Percentiles rank a stretch among this genome's conserved stretches.
These are phyloP conservation scores for Odontomyia ornata DNA, from an alignment of 2,888 invertebrate genomes.

Conservation along the genomic window DNA sequence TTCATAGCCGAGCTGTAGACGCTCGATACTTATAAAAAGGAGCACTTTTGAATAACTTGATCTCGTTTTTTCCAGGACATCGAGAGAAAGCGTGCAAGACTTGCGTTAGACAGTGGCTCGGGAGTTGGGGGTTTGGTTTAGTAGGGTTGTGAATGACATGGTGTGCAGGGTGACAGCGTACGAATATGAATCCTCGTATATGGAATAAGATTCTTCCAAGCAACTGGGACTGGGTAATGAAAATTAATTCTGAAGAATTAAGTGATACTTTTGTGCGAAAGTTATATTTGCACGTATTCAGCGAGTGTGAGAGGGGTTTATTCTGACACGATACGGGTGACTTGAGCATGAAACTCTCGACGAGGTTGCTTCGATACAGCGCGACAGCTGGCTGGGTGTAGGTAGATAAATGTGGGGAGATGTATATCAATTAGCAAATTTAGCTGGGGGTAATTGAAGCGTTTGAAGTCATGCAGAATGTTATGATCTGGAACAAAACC, in stretches of 20 bases:
- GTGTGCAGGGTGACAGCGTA: no score
- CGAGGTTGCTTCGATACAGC: neutral
- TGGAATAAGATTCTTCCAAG: neutral
- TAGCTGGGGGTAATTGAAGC: neutral
- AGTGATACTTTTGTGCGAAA: constrained; percentile 16
- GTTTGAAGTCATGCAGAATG: neutral
- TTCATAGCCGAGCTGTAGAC: constrained; percentile 18
- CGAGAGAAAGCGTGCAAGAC: neutral
- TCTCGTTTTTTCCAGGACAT: constrained; percentile 39
- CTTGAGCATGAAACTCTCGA: neutral
- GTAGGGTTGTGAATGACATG: no score
- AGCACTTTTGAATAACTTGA: constrained; percentile 35
- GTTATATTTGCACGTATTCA: neutral
- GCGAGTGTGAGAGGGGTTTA: neutral
- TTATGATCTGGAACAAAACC: neutral
- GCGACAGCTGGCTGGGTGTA: neutral
- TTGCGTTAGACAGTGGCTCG: neutral
- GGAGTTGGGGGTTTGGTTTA: neutral
- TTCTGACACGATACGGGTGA: neutral
- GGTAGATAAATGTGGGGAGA: no score
- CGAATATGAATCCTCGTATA: no score
- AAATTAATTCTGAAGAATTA: constrained; percentile 41
- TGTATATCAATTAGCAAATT: constrained; percentile 3
- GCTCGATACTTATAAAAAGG: constrained; percentile 5
- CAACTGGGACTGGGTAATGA: constrained; percentile 7